phyloP scores from a whole-genome alignment of 2,113 vertebrate genomes.

The Microtus montanus region DNA sequence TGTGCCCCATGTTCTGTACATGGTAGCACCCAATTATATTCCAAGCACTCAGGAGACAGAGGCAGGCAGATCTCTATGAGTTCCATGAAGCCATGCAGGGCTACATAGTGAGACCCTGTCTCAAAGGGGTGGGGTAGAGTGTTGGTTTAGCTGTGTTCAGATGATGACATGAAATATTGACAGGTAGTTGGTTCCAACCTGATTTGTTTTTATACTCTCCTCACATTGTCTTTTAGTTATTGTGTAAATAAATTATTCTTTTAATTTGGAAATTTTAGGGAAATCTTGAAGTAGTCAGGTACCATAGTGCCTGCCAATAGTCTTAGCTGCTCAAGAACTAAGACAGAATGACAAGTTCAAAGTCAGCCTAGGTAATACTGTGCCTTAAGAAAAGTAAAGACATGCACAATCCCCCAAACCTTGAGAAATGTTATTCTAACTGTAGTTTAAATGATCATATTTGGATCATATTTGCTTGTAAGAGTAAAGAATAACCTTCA shows the following conservation, averaged over 20 bases:
- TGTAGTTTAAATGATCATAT: background rate
- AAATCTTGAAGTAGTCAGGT: background rate
- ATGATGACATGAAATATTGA: background rate
- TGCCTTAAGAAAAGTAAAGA: background rate
- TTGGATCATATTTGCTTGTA: background rate
- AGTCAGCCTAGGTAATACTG: background rate
- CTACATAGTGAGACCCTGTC: background rate
- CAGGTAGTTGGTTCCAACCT: background rate
- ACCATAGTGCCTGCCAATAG: background rate
- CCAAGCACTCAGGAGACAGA: background rate
- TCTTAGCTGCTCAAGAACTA: background rate
- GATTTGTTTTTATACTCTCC: background rate
- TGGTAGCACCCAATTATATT: background rate
- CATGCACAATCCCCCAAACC: background rate
- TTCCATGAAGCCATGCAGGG: background rate
- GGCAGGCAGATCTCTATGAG: background rate
- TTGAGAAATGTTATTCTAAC: background rate
- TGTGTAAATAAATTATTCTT: background rate
- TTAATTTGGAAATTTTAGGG: background rate
- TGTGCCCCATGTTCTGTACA: background rate
- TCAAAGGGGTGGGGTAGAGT: background rate
- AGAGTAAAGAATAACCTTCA: constrained; percentile 16
- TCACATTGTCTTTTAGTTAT: constrained; percentile 32
- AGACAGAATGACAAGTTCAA: background rate
- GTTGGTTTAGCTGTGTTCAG: background rate